Base-by-base conservation (phyloP, 2,113 vertebrate genomes). In the Pomatostomus ruficeps region DNA sequence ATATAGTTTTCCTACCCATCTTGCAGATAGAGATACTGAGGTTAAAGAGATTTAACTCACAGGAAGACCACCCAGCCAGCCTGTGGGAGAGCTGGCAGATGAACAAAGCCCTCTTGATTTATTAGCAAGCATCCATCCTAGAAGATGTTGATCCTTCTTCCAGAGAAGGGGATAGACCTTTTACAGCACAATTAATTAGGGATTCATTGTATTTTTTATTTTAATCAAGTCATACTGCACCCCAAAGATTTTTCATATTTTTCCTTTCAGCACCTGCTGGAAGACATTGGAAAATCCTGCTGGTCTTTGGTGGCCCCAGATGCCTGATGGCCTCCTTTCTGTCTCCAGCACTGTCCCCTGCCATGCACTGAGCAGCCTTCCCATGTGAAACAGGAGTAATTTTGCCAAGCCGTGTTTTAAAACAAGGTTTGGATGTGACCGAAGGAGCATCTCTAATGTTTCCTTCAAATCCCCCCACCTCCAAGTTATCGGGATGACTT, bases 31-130 rank as follows among this genome's bases (percentile, higher is more conserved):
- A 81, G 71, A 74, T 87, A 63, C 40, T 36, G 73, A 94, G 74
- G 87, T 87, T 85, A 40, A 67, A 89, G 82, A 31, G 65, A 42
- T 78, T 46, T 87, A 21, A 82, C 57, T 89, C 0, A 0, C 85
- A 93, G 91, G 70, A 91, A 79, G 89, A 93, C 89, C 93, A 96
- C 93, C 89, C 93, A 96, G 77, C 70, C 85, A 89, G 93, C 45
- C 85, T 38, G 66, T 85, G 90, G 71, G 70, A n/a, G 88, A 95
- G 66, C 92, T 95, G 93, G 95, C 95, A 91, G 45, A 85, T 68
- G 88, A 94, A 94, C 90, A 89, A 93, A 97, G 90, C 62, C 75
- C 88, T 94, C 78, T 46, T 79, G 85, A 93, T 89, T 94, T 92
- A 88, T 90, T 79, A 96, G 79, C 75, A 57, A 93, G 63, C 79